Evolutionary conservation across 2,888 invertebrate genomes (phyloP).

Genomic region (Pycnomerus fuliginosus): DNA sequence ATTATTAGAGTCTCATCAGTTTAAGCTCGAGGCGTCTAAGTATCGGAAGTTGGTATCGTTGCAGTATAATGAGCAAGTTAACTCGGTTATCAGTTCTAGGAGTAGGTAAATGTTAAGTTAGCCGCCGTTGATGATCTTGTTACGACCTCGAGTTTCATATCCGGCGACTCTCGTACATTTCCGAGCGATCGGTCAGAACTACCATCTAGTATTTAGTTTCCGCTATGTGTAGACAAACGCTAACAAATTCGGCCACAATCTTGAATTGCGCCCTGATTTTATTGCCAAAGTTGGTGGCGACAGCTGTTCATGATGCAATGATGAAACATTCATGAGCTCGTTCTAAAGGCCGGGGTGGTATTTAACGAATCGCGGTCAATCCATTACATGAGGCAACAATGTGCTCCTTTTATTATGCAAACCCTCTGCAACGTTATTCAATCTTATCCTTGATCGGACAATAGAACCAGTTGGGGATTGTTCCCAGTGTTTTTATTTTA

Average conservation of each 20-base stretch:
- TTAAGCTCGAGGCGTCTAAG: too few relatives aligned
- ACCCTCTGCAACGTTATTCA: slow-evolving; percentile 16
- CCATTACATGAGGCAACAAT: slow-evolving; percentile 15
- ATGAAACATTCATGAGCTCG: slow-evolving; percentile 17
- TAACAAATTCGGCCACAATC: slow-evolving; percentile 9
- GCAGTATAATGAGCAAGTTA: slow-evolving; percentile 10
- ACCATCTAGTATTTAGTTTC: slow-evolving; percentile 18
- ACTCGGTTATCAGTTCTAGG: slow-evolving; percentile 7
- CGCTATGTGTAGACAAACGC: slow-evolving; percentile 15
- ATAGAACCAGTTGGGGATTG: neutral
- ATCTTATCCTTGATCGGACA: slow-evolving; percentile 14
- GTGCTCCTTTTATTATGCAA: slow-evolving; percentile 14
- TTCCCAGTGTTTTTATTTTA: slow-evolving; percentile 12
- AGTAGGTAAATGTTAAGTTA: slow-evolving; percentile 19
- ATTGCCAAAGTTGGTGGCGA: slow-evolving; percentile 4
- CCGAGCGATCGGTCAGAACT: slow-evolving; percentile 18
- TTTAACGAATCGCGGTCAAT: slow-evolving; percentile 18
- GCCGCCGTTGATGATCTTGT: slow-evolving; percentile 21
- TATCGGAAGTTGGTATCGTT: too few relatives aligned
- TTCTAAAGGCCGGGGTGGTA: slow-evolving; percentile 9
- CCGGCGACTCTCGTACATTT: slow-evolving; percentile 20
- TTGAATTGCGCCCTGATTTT: slow-evolving; percentile 14
- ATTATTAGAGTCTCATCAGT: too few relatives aligned
- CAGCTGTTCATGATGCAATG: neutral
- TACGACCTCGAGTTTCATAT: slow-evolving; percentile 26